A percentile compares a stretch with the other conserved stretches of the same genome.
Conservation (phyloP, 2,888 invertebrate species). For the Oligia strigilis region DNA sequence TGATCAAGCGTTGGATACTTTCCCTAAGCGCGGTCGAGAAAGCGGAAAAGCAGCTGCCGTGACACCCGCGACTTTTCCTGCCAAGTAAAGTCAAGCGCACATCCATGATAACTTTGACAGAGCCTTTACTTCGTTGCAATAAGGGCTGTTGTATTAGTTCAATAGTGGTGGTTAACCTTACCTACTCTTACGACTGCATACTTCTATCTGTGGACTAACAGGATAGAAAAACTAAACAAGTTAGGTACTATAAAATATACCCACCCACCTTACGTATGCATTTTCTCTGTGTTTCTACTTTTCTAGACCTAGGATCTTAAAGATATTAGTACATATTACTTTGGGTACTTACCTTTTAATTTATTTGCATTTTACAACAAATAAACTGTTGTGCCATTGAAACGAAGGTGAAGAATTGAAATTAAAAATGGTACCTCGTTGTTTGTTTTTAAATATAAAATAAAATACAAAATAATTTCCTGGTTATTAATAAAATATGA, state of each 20-base stretch:
- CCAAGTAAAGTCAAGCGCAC: conserved; percentile 28
- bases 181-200: conserved; percentile 53
- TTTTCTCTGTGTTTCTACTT: conserved; percentile 8
- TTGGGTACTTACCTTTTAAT: no score
- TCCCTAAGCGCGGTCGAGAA: conserved; percentile 77
- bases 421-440: not conserved
- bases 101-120: not conserved
- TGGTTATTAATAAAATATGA: not conserved
- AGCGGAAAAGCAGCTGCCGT: conserved; percentile 84
- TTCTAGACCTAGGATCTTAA: not conserved
- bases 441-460: not conserved
- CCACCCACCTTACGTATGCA: not conserved
- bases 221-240: conserved; percentile 43
- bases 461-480: not conserved
- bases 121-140: conserved; percentile 25
- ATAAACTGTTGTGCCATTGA: not conserved
- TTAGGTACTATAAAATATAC: not conserved
- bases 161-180: conserved; percentile 11
- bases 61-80: conserved; percentile 78
- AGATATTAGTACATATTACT: no score
- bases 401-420: not conserved
- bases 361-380: not conserved
- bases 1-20: conserved; percentile 66
- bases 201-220: conserved; percentile 28
- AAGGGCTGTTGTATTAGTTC: not conserved